A percentile compares a stretch with the other conserved stretches of the same genome.
Evolutionary conservation across 1,140 invertebrate species (phyloP).

Genomic region (Parapsyche elsis): DNA sequence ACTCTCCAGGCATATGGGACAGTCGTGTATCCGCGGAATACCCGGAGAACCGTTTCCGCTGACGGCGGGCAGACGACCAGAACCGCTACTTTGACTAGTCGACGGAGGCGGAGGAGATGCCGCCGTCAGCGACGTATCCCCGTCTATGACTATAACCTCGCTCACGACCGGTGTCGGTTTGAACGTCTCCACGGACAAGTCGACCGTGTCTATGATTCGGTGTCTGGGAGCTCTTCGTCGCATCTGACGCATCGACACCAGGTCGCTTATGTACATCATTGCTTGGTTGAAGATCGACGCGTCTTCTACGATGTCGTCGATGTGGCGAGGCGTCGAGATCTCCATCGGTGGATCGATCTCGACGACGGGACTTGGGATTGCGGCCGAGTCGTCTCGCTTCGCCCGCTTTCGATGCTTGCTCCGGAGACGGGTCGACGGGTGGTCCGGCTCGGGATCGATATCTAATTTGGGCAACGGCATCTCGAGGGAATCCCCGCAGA

Average conservation of each 20-base stretch:
- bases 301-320: neutral
- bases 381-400: neutral
- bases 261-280: neutral
- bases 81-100: neutral
- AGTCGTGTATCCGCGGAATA: constrained; percentile 16
- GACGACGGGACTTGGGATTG: neutral
- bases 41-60: neutral
- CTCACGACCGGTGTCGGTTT: constrained; percentile 8
- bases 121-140: neutral
- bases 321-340: neutral
- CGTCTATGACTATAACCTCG: constrained; percentile 31
- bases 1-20: constrained; percentile 47
- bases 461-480: no score
- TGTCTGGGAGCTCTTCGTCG: neutral
- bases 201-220: constrained; percentile 26
- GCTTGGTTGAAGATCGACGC: neutral
- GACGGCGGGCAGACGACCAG: neutral
- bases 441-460: no score
- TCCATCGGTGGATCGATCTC: neutral
- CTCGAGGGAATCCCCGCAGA: constrained; percentile 6
- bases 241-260: neutral
- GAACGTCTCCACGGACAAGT: constrained; percentile 18
- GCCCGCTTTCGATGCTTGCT: neutral
- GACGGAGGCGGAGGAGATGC: neutral
- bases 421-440: neutral